Evolutionary conservation across 2,888 invertebrate species (phyloP).

Genomic region (Ormyrus nitidulus): DNA sequence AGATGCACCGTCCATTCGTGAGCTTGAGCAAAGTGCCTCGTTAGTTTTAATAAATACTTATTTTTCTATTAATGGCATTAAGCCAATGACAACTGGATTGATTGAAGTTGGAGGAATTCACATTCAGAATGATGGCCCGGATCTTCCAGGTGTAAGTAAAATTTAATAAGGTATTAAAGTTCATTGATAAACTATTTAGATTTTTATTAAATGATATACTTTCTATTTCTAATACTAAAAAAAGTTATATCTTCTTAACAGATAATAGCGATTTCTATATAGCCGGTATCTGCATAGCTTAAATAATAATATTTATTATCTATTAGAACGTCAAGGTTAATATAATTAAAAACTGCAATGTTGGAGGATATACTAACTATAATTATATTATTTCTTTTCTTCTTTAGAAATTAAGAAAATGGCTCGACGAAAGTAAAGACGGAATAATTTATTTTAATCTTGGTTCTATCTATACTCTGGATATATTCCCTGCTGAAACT

Average conservation of each 20-base stretch:
- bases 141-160: constrained; percentile 61
- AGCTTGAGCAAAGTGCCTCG: constrained; percentile 76
- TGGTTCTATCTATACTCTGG: constrained; percentile 70
- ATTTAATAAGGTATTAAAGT: too few species aligned
- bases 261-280: too few species aligned
- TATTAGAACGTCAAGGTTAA: too few species aligned
- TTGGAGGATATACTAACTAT: too few species aligned
- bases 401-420: constrained; percentile 67
- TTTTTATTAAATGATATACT: not conserved
- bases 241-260: too few species aligned
- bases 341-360: too few species aligned
- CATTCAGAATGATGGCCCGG: constrained; percentile 68
- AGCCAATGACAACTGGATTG: constrained; percentile 75
- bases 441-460: constrained; percentile 72
- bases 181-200: too few species aligned
- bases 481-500: constrained; percentile 63
- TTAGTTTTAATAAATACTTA: constrained; percentile 77
- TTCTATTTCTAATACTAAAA: not conserved
- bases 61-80: constrained; percentile 74
- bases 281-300: too few species aligned
- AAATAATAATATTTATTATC: too few species aligned
- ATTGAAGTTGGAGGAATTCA: constrained; percentile 79
- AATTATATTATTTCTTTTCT: too few species aligned
- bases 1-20: constrained; percentile 71
- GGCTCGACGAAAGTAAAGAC: constrained; percentile 68